phyloP scores from a whole-genome alignment of 30 jellyfish, hydroid and myxozoan species.

The Turritopsis dohrnii region DNA sequence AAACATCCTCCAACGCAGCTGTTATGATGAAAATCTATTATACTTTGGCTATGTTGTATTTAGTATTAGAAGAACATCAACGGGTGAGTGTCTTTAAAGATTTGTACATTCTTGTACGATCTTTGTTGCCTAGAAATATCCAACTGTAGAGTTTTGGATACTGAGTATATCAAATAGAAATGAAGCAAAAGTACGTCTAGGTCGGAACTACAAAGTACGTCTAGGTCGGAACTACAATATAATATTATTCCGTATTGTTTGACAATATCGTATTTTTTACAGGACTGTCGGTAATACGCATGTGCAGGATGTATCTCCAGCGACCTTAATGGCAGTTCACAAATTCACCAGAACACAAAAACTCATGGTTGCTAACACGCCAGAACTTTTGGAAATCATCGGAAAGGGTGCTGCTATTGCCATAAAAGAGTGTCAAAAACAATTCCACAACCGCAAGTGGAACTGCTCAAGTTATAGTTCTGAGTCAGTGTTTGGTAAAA shows the following conservation, averaged over 20 bases:
- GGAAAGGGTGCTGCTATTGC: slow-evolving; percentile 90
- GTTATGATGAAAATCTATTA: slow-evolving; percentile 39
- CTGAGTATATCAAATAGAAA: no score
- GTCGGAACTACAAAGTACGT: no score
- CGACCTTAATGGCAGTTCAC: not conserved
- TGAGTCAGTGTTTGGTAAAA: slow-evolving; percentile 87
- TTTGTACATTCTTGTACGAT: no score
- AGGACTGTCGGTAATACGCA: slow-evolving; percentile 30
- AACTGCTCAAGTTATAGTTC: slow-evolving; percentile 82
- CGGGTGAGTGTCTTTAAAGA: slow-evolving; percentile 38
- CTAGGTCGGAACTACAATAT: no score
- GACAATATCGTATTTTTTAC: no score
- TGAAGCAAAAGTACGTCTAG: no score
- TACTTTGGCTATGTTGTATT: slow-evolving; percentile 79
- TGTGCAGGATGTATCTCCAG: slow-evolving; percentile 9
- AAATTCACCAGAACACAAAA: slow-evolving; percentile 16
- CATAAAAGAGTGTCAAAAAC: slow-evolving; percentile 72
- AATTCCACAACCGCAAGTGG: slow-evolving; percentile 71
- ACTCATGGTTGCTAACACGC: slow-evolving; percentile 8
- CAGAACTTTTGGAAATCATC: slow-evolving; percentile 68
- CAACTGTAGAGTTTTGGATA: no score
- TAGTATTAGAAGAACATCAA: slow-evolving; percentile 36
- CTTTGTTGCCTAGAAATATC: not conserved
- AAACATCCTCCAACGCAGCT: slow-evolving; percentile 51
- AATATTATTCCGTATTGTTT: no score